Evolutionary conservation across 2,888 invertebrate genomes (phyloP), one percentile per base, ranked within the genome.

Genomic region (Chironomus tentans): DNA sequence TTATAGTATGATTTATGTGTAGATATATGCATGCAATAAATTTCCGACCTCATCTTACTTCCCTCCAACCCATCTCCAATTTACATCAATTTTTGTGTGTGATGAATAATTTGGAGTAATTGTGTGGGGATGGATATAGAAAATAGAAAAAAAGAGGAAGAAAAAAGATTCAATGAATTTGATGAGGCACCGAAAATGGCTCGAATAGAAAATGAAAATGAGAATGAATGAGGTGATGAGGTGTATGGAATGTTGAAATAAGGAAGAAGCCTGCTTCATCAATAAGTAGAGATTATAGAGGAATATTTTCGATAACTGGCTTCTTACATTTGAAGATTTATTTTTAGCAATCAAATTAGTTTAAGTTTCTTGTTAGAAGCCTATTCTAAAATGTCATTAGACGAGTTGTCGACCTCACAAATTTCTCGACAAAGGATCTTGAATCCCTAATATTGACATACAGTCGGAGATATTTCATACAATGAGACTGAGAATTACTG

Each of bases 401-500:
- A 24, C 24, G 24, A 24, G 24, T 24, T 24, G 24, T 24, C 24
- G 24, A 24, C 24, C 2, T 2, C 2, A 24, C 2, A 24, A 24
- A 2, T 24, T 24, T 28, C 5, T 5, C 28, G 38, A 38, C 7
- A 10, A 10, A 38, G 38, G 10, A 10, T 10, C 1, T 4, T 10
- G 38, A 38, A 38, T 38, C 38, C 38, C 38, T 38, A 38, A 38
- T 10, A 38, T 38, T 38, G 38, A 38, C 38, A 38, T 38, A 38
- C 7, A 38, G 10, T 38, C 38, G 38, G 7, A 38, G 38, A 38
- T 38, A 38, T 38, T 38, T 56, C 15, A 65, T 47, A 74, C 68
- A 74, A 68, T 74, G 74, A 68, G 22, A 56, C 56, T 15, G 56
- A 21, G 74, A 68, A 74, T 38, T 48, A 74, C 74, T 74, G 74